Evolutionary conservation across 1,140 invertebrate genomes (phyloP).

Genomic region (Drosophila jambulina): DNA sequence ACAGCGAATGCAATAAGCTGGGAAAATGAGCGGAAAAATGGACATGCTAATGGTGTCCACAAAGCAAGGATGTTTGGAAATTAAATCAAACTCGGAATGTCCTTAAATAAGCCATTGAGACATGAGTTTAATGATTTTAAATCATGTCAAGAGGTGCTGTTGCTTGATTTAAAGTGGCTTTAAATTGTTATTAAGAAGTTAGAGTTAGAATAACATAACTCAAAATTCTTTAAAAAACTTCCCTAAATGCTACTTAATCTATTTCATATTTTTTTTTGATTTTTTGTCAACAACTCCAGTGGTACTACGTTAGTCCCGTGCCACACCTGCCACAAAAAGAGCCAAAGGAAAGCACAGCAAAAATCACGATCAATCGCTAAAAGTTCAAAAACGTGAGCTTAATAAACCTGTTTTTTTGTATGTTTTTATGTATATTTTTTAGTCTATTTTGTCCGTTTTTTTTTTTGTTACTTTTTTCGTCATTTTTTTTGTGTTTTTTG

Average conservation of each 20-base stretch:
- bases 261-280: too few species aligned
- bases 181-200: too few species aligned
- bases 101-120: neutral
- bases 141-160: neutral
- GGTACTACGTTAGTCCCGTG: neutral
- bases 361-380: slow-evolving; percentile 33
- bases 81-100: neutral
- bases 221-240: neutral
- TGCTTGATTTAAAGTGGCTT: neutral
- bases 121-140: neutral
- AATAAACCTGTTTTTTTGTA: slow-evolving; percentile 29
- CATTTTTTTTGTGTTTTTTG: neutral
- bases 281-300: neutral
- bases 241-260: too few species aligned
- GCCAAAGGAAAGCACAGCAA: neutral
- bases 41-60: neutral
- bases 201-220: neutral
- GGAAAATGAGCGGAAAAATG: slow-evolving; percentile 1
- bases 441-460: neutral
- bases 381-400: slow-evolving; percentile 50
- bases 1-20: slow-evolving; percentile 2
- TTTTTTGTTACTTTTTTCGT: neutral
- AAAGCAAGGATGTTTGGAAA: neutral
- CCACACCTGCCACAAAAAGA: slow-evolving; percentile 1
- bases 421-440: neutral